Conservation (phyloP, 2,888 invertebrate genomes). For the Ditylenchus weischeri region DNA sequence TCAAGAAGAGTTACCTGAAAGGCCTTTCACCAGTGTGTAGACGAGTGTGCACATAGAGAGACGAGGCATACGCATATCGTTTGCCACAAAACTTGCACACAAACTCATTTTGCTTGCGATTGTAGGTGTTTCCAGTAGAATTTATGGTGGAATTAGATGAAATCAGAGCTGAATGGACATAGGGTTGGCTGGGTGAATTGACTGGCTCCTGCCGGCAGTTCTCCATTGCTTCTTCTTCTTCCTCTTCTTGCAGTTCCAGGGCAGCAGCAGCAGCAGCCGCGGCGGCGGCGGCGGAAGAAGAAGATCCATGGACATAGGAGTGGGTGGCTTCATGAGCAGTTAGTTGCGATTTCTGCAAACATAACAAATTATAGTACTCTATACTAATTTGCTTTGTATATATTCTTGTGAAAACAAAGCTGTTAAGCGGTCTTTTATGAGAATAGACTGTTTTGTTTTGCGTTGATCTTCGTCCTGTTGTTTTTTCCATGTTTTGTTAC, state of each 20-base stretch:
- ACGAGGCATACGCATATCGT: conserved; percentile 55
- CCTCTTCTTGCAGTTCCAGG: conserved; percentile 1
- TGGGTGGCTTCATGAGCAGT: conserved; percentile 58
- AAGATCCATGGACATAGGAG: conserved; percentile 5
- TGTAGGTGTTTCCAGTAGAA: neutral
- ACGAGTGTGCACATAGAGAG: conserved; percentile 55
- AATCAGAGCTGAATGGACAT: neutral
- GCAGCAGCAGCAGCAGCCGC: neutral
- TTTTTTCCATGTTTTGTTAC: no score
- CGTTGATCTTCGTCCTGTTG: no score
- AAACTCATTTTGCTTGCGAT: conserved; percentile 38
- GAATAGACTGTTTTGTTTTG: no score
- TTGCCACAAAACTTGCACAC: conserved; percentile 54
- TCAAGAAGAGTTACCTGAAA: conserved; percentile 32
- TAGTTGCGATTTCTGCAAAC: conserved; percentile 55
- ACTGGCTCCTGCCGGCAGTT: conserved; percentile 7
- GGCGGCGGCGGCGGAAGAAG: conserved; percentile 1
- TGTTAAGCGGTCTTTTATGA: no score
- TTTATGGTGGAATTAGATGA: neutral
- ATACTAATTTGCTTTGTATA: no score
- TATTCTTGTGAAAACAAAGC: no score
- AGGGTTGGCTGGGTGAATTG: neutral
- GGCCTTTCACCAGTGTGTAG: conserved; percentile 57
- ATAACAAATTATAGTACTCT: neutral
- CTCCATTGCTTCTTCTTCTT: conserved; percentile 5